Percentiles rank a stretch among this genome's conserved stretches.
These are phyloP conservation scores for Chlorodrepanis virens DNA, from an alignment of 2,113 vertebrate genomes.

Conservation along the genomic window DNA sequence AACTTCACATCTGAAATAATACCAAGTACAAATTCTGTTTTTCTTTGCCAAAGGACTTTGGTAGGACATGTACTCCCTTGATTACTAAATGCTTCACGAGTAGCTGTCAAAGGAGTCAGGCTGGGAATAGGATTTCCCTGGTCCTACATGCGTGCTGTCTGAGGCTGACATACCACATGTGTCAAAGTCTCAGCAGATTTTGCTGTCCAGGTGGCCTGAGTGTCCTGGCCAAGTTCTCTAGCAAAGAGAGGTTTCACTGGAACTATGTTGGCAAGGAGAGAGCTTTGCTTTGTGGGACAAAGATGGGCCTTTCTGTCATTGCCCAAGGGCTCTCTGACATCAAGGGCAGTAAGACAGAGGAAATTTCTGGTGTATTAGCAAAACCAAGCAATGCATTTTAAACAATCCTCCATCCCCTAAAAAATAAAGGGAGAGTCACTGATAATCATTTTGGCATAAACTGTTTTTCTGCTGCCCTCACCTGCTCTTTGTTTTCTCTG, in stretches of 20 bases:
- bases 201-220: not conserved
- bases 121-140: not conserved
- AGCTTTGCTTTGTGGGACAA: not conserved
- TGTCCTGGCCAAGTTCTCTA: not conserved
- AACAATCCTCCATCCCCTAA: not conserved
- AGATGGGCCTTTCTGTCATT: not conserved
- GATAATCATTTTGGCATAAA: not conserved
- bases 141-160: not conserved
- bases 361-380: not conserved
- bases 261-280: not conserved
- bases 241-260: not conserved
- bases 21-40: not conserved
- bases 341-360: not conserved
- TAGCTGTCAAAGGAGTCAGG: not conserved
- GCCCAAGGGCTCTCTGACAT: not conserved
- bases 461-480: not conserved
- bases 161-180: not conserved
- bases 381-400: not conserved
- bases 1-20: constrained; percentile 21
- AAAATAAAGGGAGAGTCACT: not conserved
- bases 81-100: not conserved
- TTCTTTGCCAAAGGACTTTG: constrained; percentile 10
- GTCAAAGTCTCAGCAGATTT: not conserved
- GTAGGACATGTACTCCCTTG: not conserved
- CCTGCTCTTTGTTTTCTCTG: not conserved